A percentile compares a stretch with the other conserved stretches of the same genome.
Evolutionary conservation across 2,888 invertebrate genomes (phyloP).

Genomic region (Ptilodon capucinus): DNA sequence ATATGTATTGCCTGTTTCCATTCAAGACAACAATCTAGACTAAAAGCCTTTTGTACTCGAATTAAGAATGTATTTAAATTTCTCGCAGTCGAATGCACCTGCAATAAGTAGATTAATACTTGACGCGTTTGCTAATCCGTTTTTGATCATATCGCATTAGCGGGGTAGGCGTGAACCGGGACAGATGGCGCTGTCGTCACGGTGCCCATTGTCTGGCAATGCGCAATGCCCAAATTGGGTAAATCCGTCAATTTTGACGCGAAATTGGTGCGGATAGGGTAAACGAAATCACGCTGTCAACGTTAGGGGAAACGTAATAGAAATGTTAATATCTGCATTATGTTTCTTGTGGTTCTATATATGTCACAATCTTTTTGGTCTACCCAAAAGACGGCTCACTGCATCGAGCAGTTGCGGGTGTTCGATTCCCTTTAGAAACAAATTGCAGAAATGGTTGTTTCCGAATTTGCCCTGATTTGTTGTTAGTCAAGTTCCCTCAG

Average conservation of each 20-base stretch:
- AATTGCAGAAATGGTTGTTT: too few relatives aligned
- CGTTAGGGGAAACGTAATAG: conserved; percentile 17
- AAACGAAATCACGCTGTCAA: conserved; percentile 35
- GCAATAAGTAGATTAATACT: conserved; percentile 44
- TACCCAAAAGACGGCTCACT: too few relatives aligned
- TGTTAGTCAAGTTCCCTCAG: too few relatives aligned
- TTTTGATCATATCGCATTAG: conserved; percentile 55
- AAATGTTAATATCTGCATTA: conserved; percentile 23
- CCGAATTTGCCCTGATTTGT: too few relatives aligned
- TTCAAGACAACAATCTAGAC: too few relatives aligned
- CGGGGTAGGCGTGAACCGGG: conserved; percentile 56
- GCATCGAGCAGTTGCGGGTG: too few relatives aligned
- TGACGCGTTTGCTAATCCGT: conserved; percentile 51
- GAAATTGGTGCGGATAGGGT: conserved; percentile 57
- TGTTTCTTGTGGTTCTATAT: not conserved
- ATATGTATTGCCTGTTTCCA: too few relatives aligned
- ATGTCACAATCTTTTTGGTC: too few relatives aligned
- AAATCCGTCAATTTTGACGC: conserved; percentile 64
- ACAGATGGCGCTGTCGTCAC: conserved; percentile 59
- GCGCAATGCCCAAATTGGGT: conserved; percentile 44
- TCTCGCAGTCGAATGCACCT: conserved; percentile 43
- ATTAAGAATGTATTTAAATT: not conserved
- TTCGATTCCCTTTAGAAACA: too few relatives aligned
- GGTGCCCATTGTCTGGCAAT: conserved; percentile 35
- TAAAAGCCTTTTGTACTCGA: too few relatives aligned